Evolutionary conservation across 1,140 invertebrate species (phyloP), one percentile per base, ranked within the genome.

Genomic region (Caenorhabditis latens): DNA sequence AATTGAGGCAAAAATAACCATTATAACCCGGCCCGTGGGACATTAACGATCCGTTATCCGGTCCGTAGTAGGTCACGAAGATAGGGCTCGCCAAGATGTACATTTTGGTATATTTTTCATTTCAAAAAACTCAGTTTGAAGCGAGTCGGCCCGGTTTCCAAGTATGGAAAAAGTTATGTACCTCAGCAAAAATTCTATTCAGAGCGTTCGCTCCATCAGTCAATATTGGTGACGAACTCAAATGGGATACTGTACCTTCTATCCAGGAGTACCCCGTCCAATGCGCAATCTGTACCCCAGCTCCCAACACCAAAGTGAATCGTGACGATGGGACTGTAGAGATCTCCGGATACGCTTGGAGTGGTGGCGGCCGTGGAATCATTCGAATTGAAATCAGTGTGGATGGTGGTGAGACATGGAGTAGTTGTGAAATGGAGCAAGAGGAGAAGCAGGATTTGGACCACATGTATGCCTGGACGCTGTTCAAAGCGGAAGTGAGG

Each of bases 231-330:
- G 95, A 97, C 91, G 96, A 95, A 43, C 96, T 97, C 0, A 96
- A 99, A 93, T 99, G 97, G 92, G 94, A 94, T 14, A 95, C 94
- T 89, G 95, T 96, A 8, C 96, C 96, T 40, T 95, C 98, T 3
- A 97, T 99, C 84, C 96, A 98, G 94, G 96, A 97, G 88, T 94
- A 98, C 92, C 97, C 98, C 6, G 96, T 99, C 0, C 96, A 96
- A 58, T 98, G 97, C 7, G 97, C 96, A 0, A 96, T 99, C 89
- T 99, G 97, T 93, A 94, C 94, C 82, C 97, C 97, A 0, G 89
- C 88, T 24, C 65, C 90, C 13, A 87, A 86, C 42, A 75, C 88
- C 7, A 88, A 84, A 86, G 89, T 92, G 7, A 71, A 88, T 55
- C 43, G 89, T 86, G 63, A 86, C 90, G 95, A 95, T 42, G 94